Evolutionary conservation across 2,888 invertebrate genomes (phyloP).

Genomic region (Acronicta alni): DNA sequence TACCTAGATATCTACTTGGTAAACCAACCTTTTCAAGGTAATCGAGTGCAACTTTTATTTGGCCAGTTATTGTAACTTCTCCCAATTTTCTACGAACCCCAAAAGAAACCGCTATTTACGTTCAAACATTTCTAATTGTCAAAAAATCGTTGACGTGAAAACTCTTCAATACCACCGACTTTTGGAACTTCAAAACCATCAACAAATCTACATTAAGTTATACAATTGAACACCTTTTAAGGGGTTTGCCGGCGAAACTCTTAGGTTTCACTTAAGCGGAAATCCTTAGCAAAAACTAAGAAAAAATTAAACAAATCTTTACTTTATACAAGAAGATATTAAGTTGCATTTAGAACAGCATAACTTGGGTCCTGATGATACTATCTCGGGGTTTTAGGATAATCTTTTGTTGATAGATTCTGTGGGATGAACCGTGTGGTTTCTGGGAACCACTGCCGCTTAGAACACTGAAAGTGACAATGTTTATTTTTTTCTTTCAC

Average conservation of each 20-base stretch:
- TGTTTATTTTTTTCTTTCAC: constrained; percentile 54
- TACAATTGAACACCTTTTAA: constrained; percentile 86
- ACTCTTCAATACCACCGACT: constrained; percentile 70
- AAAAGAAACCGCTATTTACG: constrained; percentile 22
- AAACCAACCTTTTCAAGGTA: neutral
- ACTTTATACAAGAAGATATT: constrained; percentile 29
- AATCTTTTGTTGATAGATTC: constrained; percentile 86
- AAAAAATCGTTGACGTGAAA: constrained; percentile 75
- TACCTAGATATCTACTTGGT: no score
- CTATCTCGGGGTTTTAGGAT: constrained; percentile 71
- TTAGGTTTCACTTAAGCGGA: constrained; percentile 70
- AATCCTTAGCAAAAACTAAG: constrained; percentile 59
- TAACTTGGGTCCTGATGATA: constrained; percentile 51
- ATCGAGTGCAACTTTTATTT: neutral
- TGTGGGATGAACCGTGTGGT: constrained; percentile 70
- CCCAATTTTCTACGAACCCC: constrained; percentile 19
- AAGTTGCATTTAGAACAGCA: constrained; percentile 37
- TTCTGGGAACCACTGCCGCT: constrained; percentile 71
- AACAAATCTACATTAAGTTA: constrained; percentile 68
- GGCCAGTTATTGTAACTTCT: neutral
- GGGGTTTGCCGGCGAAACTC: constrained; percentile 71
- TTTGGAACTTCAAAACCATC: constrained; percentile 56
- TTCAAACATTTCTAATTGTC: constrained; percentile 43
- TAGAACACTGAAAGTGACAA: constrained; percentile 72
- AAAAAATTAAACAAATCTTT: constrained; percentile 25